These are phyloP conservation scores for Helicoverpa armigera DNA, from an alignment of 1,140 invertebrate species.

Conservation along the genomic window DNA sequence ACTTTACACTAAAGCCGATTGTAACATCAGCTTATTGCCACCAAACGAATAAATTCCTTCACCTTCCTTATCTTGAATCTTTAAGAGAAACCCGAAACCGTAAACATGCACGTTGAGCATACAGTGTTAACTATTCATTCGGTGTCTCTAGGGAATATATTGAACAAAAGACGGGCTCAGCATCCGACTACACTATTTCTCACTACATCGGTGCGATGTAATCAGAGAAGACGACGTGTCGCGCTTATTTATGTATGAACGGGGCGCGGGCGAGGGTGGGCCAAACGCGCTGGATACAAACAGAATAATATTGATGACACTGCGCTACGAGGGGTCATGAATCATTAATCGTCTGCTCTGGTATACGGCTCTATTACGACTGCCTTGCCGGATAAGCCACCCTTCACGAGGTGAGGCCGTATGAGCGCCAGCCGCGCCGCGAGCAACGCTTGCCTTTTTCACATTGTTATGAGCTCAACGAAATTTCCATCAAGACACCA, in stretches of 20 bases:
- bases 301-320: slow-evolving; percentile 87
- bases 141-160: slow-evolving; percentile 81
- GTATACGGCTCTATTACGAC: slow-evolving; percentile 84
- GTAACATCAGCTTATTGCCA: slow-evolving; percentile 84
- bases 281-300: slow-evolving; percentile 82
- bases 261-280: slow-evolving; percentile 83
- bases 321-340: slow-evolving; percentile 84
- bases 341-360: slow-evolving; percentile 85
- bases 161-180: slow-evolving; percentile 84
- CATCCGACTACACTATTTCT: slow-evolving; percentile 86
- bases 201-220: slow-evolving; percentile 86
- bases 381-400: slow-evolving; percentile 82
- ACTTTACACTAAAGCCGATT: slow-evolving; percentile 76
- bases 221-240: slow-evolving; percentile 86
- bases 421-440: slow-evolving; percentile 52
- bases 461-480: slow-evolving; percentile 1
- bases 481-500: neutral
- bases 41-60: slow-evolving; percentile 82
- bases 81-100: slow-evolving; percentile 85
- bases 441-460: slow-evolving; percentile 68
- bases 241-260: slow-evolving; percentile 86
- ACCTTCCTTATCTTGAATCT: slow-evolving; percentile 81
- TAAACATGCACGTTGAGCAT: slow-evolving; percentile 82
- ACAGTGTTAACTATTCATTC: slow-evolving; percentile 85
- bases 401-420: slow-evolving; percentile 74